Evolutionary conservation across 2,113 vertebrate genomes (phyloP).

Genomic region (Corythornis cristatus): DNA sequence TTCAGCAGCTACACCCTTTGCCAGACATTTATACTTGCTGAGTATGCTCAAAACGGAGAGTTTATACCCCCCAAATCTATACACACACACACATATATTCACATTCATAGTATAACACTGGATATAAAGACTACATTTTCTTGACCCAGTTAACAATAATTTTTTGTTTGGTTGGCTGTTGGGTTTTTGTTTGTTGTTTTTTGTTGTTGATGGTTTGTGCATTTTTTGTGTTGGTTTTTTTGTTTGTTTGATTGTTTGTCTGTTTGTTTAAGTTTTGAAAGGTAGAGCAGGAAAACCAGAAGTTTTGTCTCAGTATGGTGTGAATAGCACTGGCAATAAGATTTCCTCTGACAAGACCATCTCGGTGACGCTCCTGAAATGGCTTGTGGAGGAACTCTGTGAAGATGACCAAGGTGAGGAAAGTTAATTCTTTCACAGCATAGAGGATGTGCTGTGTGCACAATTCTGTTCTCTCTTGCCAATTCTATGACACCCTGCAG

Average conservation of each 20-base stretch:
- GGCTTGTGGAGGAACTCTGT: constrained; percentile 42
- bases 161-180: background rate
- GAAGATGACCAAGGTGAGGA: constrained; percentile 5
- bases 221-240: no score
- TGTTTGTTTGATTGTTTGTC: background rate
- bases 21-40: background rate
- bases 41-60: background rate
- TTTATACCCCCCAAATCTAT: background rate
- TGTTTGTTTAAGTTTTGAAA: background rate
- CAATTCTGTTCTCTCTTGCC: background rate
- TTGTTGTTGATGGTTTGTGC: no score
- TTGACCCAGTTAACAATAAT: background rate
- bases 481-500: background rate
- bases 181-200: background rate
- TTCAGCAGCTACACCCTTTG: background rate
- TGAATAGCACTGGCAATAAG: background rate
- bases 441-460: fast-evolving
- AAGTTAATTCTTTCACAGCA: background rate
- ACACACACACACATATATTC: background rate
- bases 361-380: background rate
- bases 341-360: background rate
- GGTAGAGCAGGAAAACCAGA: background rate
- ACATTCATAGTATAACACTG: background rate
- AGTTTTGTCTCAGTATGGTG: background rate
- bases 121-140: background rate